These are phyloP conservation scores for Sympetrum striolatum DNA, from an alignment of 2,888 invertebrate species.

Conservation along the genomic window DNA sequence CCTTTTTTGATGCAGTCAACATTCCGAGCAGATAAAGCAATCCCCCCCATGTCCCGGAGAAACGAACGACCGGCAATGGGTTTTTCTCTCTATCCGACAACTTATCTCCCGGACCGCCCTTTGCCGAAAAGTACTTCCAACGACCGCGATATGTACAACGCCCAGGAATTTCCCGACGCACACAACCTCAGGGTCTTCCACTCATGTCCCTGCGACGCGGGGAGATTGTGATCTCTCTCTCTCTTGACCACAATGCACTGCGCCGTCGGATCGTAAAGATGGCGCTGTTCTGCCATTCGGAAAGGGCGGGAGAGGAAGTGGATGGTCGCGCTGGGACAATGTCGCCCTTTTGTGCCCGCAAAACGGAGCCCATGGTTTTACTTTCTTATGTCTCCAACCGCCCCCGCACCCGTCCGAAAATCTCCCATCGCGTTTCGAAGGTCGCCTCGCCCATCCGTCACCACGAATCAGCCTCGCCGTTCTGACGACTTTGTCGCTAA, in stretches of 20 bases:
- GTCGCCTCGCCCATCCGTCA: not conserved
- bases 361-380: not conserved
- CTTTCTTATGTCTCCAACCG: not conserved
- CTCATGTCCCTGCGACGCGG: not conserved
- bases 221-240: conserved; percentile 21
- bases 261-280: conserved; percentile 17
- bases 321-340: not conserved
- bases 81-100: not conserved
- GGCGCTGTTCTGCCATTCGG: not conserved
- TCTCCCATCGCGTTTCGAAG: not conserved
- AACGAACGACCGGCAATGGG: not conserved
- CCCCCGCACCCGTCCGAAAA: not conserved
- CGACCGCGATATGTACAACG: not conserved
- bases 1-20: not conserved
- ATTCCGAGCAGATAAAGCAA: not conserved
- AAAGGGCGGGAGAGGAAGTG: not conserved
- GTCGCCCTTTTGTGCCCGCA: conserved; percentile 1
- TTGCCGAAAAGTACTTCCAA: conserved; percentile 20
- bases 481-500: conserved; percentile 30
- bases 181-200: not conserved
- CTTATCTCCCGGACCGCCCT: not conserved
- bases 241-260: conserved; percentile 13
- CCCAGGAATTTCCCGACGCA: not conserved
- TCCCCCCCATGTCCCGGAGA: not conserved
- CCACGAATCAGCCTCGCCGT: conserved; percentile 5